Evolutionary conservation across 1,140 invertebrate species (phyloP).

Genomic region (Neodiprion lecontei): DNA sequence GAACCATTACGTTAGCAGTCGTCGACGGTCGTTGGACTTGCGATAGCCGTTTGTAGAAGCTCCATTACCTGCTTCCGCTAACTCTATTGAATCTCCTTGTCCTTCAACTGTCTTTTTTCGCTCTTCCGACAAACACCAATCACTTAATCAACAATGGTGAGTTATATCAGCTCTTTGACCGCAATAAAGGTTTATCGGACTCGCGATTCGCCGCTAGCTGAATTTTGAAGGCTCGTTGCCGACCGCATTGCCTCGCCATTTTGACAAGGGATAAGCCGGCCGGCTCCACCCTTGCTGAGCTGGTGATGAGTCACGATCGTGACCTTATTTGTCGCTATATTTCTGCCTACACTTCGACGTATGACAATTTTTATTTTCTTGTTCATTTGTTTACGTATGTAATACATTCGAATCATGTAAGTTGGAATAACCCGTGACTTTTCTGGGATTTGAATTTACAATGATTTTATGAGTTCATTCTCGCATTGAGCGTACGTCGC

Average conservation of each 20-base stretch:
- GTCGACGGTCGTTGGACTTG: neutral
- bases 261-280: neutral
- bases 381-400: too few species aligned
- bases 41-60: conserved; percentile 35
- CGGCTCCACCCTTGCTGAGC: neutral
- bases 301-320: neutral
- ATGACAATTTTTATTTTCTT: too few species aligned
- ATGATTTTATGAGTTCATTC: too few species aligned
- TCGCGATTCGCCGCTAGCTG: too few species aligned
- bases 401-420: too few species aligned
- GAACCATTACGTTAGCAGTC: neutral
- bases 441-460: too few species aligned
- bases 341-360: too few species aligned
- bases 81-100: conserved; percentile 39
- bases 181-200: neutral
- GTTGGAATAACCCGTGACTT: too few species aligned
- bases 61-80: conserved; percentile 41
- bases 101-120: conserved; percentile 28
- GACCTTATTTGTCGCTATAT: too few species aligned
- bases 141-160: conserved; percentile 35
- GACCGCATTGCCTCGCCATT: neutral
- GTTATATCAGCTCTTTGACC: conserved; percentile 8
- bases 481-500: too few species aligned
- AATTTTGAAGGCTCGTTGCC: too few species aligned
- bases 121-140: conserved; percentile 6